A percentile compares a stretch with the other conserved stretches of the same genome.
Evolutionary conservation across 2,797 vertebrate species (phyloP).

Genomic region (Melanotaenia parkinsoni): DNA sequence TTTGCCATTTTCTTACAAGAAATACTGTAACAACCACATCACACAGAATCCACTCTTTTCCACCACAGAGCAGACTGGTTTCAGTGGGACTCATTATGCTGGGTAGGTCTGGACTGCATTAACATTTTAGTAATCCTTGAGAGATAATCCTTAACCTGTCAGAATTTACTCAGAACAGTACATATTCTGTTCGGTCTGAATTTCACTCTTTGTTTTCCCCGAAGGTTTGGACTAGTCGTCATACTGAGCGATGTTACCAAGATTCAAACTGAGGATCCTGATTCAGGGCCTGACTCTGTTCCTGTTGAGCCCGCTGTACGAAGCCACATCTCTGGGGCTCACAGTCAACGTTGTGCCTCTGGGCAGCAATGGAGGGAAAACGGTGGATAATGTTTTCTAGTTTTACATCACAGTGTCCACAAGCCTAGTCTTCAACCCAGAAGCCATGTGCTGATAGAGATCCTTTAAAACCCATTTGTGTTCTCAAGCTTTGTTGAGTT

Average conservation of each 20-base stretch:
- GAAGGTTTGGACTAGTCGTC: neutral
- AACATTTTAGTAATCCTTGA: neutral
- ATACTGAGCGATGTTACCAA: conserved; percentile 44
- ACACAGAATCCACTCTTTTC: neutral
- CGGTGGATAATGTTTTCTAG: conserved; percentile 36
- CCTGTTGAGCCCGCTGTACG: conserved; percentile 1
- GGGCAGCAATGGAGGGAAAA: conserved; percentile 42
- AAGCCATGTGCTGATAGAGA: neutral
- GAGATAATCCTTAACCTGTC: too few relatives aligned
- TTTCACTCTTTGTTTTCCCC: conserved; percentile 1
- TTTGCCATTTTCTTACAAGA: conserved; percentile 1
- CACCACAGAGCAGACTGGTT: conserved; percentile 9
- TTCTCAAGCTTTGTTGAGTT: neutral
- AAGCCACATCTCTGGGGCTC: conserved; percentile 70
- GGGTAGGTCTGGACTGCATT: neutral
- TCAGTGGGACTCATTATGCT: neutral
- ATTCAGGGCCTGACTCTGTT: conserved; percentile 55
- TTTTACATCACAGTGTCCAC: too few relatives aligned
- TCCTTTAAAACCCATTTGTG: neutral
- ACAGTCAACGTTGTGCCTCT: conserved; percentile 67
- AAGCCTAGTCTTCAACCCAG: neutral
- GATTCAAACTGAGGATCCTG: conserved; percentile 18
- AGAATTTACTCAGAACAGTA: neutral
- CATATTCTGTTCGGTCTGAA: neutral
- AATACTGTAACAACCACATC: neutral